A percentile compares a stretch with the other conserved stretches of the same genome.
Conservation (phyloP, 2,797 vertebrate species). For the Sebastes aleutianus region DNA sequence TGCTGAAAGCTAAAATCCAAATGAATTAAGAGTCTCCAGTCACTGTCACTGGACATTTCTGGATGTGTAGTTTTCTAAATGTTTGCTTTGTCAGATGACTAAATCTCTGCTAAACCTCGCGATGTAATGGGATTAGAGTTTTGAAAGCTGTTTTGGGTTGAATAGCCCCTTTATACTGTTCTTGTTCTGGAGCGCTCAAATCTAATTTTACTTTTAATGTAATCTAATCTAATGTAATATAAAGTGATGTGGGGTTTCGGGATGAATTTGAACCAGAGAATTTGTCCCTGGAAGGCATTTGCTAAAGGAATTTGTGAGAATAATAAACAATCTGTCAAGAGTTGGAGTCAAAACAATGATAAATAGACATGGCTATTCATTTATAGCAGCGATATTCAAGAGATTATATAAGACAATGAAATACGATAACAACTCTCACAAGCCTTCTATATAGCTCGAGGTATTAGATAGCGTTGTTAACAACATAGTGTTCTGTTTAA, state of each 20-base stretch:
- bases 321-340: background rate
- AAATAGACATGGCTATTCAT: background rate
- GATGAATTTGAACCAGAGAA: background rate
- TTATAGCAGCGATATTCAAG: background rate
- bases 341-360: background rate
- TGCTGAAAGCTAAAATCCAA: background rate
- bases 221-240: constrained; percentile 20
- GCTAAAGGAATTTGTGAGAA: background rate
- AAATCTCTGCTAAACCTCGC: background rate
- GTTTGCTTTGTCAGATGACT: constrained; percentile 8
- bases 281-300: background rate
- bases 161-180: background rate
- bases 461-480: constrained; percentile 8
- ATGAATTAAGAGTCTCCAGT: background rate
- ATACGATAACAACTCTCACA: background rate
- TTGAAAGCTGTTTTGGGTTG: constrained; percentile 2
- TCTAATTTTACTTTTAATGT: constrained; percentile 11
- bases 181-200: background rate
- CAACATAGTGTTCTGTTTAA: background rate
- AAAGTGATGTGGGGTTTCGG: background rate
- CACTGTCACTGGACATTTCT: background rate
- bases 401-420: background rate
- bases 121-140: constrained; percentile 8
- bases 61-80: background rate
- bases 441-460: background rate